phyloP scores from a whole-genome alignment of 2,888 invertebrate genomes.

The Macrophya alboannulata region DNA sequence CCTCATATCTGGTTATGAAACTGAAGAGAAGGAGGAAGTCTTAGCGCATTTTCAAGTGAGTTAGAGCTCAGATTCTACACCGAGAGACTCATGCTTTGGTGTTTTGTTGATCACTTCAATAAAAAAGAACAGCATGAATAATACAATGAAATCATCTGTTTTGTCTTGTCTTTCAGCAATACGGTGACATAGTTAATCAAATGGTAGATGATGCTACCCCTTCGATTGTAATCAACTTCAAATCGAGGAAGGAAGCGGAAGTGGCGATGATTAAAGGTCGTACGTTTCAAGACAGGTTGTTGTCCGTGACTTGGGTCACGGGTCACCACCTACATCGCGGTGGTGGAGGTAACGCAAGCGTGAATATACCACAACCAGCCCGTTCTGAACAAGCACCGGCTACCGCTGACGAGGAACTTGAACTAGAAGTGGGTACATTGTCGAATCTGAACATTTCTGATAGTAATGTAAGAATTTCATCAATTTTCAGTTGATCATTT shows the following conservation, averaged over 20 bases:
- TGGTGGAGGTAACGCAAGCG: slow-evolving; percentile 76
- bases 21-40: slow-evolving; percentile 91
- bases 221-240: slow-evolving; percentile 89
- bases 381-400: slow-evolving; percentile 75
- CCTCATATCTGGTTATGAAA: slow-evolving; percentile 93
- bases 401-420: slow-evolving; percentile 75
- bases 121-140: not conserved
- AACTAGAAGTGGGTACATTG: slow-evolving; percentile 73
- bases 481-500: slow-evolving; percentile 46
- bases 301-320: slow-evolving; percentile 81
- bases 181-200: slow-evolving; percentile 93
- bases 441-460: slow-evolving; percentile 68
- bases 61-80: slow-evolving; percentile 59
- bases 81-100: not conserved
- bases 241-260: slow-evolving; percentile 90
- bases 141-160: slow-evolving; percentile 5
- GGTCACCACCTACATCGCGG: slow-evolving; percentile 79
- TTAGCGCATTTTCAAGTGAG: slow-evolving; percentile 92
- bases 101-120: not conserved
- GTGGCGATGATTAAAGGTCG: slow-evolving; percentile 89
- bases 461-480: slow-evolving; percentile 66
- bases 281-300: slow-evolving; percentile 85
- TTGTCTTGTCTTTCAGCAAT: slow-evolving; percentile 84
- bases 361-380: slow-evolving; percentile 70
- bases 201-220: slow-evolving; percentile 89